Base-by-base conservation (phyloP, 1,140 invertebrate species). In the Bathynomus jamesi region DNA sequence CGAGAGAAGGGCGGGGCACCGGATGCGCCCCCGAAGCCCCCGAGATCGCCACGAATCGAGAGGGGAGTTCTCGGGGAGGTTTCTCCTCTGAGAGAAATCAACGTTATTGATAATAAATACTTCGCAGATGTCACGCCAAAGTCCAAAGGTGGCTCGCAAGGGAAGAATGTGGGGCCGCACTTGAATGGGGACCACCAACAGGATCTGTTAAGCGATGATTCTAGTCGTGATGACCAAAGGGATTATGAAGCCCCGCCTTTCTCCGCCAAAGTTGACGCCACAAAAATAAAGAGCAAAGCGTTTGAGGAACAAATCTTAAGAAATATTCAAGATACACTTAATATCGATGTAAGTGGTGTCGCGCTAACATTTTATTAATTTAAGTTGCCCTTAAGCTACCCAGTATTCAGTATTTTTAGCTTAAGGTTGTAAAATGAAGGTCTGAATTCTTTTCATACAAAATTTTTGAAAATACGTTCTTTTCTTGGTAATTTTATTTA, bases 271-370 rank as follows among this genome's bases (percentile, higher is more conserved):
- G 30, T 28, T 8, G 67, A 31, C 13, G 53, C 53, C 29, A 25
- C 25, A 46, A 24, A 53, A 60, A 68, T 53, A 60, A 28, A 40
- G 28, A 28, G 28, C 21, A 65, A 40, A 40, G 29, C 25, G 17
- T 73, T 73, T 65, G 72, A 73, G 53, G 72, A 73, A 67, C 64
- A 76, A 27, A 31, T 73, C 21, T 68, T 73, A 28, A 73, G 68
- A 28, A 73, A 73, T 61, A 73, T 73, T 66, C 72, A 73, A 31
- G 72, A 73, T 53, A 73, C 65, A 31, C 73, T 77, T 70, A 67
- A 68, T 73, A 75, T 78, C 68, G 69, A 73, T 63, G 77, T 78
- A 80, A 53, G 13, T 53, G 2, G 13, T 53, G 13, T 53, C 13
- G 21, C 7, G 7, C 17, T 40, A 8, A 40, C 32, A 53, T 11